Evolutionary conservation across 92 coral and sea anemone species (phyloP).

Genomic region (Paragorgia papillata): DNA sequence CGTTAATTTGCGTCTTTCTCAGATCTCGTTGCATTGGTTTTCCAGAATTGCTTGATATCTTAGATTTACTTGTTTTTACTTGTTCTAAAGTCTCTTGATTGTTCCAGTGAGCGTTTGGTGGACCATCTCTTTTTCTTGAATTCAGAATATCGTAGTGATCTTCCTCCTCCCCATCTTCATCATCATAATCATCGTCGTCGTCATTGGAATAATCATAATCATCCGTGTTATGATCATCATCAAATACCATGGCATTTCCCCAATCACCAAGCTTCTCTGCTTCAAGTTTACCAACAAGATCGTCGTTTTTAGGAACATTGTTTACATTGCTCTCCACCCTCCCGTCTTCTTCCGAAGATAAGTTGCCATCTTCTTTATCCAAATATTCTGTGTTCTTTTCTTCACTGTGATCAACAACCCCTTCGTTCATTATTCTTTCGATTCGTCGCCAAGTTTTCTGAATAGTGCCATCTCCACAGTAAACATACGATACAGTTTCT

Average conservation of each 20-base stretch:
- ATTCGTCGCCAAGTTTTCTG: constrained; percentile 24
- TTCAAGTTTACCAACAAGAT: not conserved
- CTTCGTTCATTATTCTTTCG: not conserved
- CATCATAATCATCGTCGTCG: not conserved
- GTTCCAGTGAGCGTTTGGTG: not conserved
- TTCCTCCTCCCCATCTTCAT: not conserved
- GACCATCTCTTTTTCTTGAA: not conserved
- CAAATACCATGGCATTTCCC: not conserved
- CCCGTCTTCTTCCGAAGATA: not conserved
- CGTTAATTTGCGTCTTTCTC: not conserved
- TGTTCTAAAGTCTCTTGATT: not conserved
- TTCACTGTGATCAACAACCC: not conserved
- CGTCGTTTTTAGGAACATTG: not conserved
- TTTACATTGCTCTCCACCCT: not conserved
- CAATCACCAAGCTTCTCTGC: constrained; percentile 1
- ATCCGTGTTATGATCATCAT: not conserved
- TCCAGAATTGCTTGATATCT: not conserved
- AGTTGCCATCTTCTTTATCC: not conserved
- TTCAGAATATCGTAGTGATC: not conserved
- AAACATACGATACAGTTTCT: constrained; percentile 31
- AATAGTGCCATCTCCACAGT: constrained; percentile 37
- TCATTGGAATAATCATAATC: not conserved
- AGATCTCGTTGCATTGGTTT: not conserved
- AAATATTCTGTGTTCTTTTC: not conserved
- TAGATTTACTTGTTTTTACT: not conserved